Conservation (phyloP, 2,888 invertebrate genomes). For the Lochmaea capreae region DNA sequence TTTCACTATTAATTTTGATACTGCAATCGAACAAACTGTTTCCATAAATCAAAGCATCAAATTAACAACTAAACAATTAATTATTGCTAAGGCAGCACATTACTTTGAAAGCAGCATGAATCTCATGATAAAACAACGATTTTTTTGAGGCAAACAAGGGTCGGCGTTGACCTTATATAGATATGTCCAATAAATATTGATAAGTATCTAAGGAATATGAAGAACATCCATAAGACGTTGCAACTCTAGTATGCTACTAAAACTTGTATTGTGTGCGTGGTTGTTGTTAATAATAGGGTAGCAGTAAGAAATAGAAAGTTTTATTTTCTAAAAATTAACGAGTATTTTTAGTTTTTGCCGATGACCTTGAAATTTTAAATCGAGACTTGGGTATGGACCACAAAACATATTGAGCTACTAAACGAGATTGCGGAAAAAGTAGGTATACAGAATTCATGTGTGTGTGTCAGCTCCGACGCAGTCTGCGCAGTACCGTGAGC, state of each 20-base stretch:
- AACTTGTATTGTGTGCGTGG: slow-evolving; percentile 9
- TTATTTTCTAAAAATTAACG: not conserved
- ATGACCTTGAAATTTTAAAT: no score
- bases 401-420: no score
- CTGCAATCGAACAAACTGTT: not conserved
- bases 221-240: not conserved
- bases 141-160: slow-evolving; percentile 26
- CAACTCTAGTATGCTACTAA: slow-evolving; percentile 1
- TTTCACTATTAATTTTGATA: not conserved
- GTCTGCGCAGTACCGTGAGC: no score
- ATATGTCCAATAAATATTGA: slow-evolving; percentile 24
- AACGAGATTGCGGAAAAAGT: no score
- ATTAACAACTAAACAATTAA: slow-evolving; percentile 13
- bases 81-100: slow-evolving; percentile 19
- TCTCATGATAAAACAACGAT: slow-evolving; percentile 16
- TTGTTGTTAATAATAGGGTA: slow-evolving; percentile 3
- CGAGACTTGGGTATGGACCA: no score
- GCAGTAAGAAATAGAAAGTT: not conserved
- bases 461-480: no score
- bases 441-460: no score
- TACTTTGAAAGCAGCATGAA: slow-evolving; percentile 11
- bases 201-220: slow-evolving; percentile 21
- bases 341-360: no score
- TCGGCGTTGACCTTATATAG: slow-evolving; percentile 11
- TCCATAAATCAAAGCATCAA: not conserved